phyloP scores from a whole-genome alignment of 2,113 vertebrate species.

The Phasianus colchicus region DNA sequence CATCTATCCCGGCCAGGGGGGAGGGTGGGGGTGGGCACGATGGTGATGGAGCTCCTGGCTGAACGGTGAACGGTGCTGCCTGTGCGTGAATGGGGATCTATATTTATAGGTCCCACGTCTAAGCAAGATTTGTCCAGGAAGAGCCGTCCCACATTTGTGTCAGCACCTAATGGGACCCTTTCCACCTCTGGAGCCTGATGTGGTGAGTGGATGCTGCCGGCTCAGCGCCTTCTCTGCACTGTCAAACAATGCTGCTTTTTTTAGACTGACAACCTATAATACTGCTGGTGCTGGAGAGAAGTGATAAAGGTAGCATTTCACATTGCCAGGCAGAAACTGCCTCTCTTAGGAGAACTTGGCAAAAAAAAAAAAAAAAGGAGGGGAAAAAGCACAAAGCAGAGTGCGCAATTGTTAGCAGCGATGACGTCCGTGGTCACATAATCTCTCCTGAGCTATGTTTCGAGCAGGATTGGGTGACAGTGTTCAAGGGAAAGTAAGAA shows the following conservation, averaged over 20 bases:
- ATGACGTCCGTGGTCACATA: conserved; percentile 48
- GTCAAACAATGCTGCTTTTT: conserved; percentile 64
- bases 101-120: conserved; percentile 17
- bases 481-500: conserved; percentile 13
- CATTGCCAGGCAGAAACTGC: conserved; percentile 46
- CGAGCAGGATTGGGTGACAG: conserved; percentile 31
- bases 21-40: no score
- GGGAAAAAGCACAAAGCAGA: conserved; percentile 23
- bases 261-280: conserved; percentile 56
- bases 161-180: conserved; percentile 25
- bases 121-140: not conserved
- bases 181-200: conserved; percentile 31
- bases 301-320: conserved; percentile 44
- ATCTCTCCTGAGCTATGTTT: conserved; percentile 46
- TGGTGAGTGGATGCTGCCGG: not conserved
- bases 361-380: not conserved
- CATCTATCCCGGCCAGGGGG: not conserved
- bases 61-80: not conserved
- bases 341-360: conserved; percentile 62
- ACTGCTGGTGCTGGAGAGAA: conserved; percentile 25
- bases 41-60: not conserved
- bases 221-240: not conserved
- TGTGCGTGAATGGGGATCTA: not conserved
- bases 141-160: not conserved
- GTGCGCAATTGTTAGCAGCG: conserved; percentile 12